Conservation (phyloP, 1,140 invertebrate genomes). For the Zaprionus tsacasi region DNA sequence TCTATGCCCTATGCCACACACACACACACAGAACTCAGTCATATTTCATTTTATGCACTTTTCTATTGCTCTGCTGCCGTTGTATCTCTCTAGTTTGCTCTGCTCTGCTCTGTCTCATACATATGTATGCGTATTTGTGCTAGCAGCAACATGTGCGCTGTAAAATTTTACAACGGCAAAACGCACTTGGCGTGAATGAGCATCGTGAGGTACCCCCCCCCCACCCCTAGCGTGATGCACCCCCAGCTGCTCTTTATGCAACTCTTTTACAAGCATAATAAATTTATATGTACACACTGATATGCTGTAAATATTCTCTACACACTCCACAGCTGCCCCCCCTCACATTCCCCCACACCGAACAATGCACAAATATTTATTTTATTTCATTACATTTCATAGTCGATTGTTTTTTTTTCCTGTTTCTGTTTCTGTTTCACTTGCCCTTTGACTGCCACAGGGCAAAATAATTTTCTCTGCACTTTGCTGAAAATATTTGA, state of each 20-base stretch:
- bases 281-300: conserved; percentile 68
- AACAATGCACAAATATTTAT: conserved; percentile 22
- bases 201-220: neutral
- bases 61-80: conserved; percentile 25
- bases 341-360: neutral
- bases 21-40: neutral
- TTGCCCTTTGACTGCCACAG: neutral
- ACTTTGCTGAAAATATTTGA: conserved; percentile 3
- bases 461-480: neutral
- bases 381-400: conserved; percentile 5
- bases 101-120: conserved; percentile 4
- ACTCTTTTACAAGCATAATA: conserved; percentile 60
- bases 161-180: conserved; percentile 54
- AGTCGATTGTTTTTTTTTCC: conserved; percentile 6
- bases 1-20: neutral
- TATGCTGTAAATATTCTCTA: conserved; percentile 63
- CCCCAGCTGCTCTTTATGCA: conserved; percentile 37
- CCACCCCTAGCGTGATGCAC: conserved; percentile 14
- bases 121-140: conserved; percentile 11
- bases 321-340: neutral
- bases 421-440: neutral
- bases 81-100: conserved; percentile 9
- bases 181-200: conserved; percentile 3
- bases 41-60: conserved; percentile 24
- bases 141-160: conserved; percentile 55